These are phyloP conservation scores for Aphaenogaster rudis DNA, from an alignment of 1,140 invertebrate genomes.

Conservation along the genomic window DNA sequence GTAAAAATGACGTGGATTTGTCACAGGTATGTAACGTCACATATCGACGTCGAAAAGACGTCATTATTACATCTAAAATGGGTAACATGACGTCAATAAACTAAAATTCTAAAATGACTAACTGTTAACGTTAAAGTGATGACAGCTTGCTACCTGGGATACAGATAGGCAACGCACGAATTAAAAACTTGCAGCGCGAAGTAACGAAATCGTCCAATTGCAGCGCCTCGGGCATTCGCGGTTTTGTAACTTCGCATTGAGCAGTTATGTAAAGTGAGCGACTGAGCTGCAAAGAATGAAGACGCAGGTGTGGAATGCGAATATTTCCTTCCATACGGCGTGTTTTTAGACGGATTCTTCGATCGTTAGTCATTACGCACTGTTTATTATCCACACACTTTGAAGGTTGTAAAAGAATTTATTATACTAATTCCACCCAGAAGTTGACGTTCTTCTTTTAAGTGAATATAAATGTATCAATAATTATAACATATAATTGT, in stretches of 20 bases:
- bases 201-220: not conserved
- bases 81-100: too few relatives aligned
- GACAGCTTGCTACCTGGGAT: not conserved
- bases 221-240: not conserved
- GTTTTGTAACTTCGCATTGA: slow-evolving; percentile 29
- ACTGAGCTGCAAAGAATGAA: not conserved
- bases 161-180: not conserved
- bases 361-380: slow-evolving; percentile 6
- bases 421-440: not conserved
- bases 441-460: not conserved
- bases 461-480: not conserved
- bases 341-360: not conserved
- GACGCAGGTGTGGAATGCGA: not conserved
- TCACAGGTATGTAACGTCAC: too few relatives aligned
- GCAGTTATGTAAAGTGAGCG: slow-evolving; percentile 48
- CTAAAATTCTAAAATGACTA: too few relatives aligned
- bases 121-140: too few relatives aligned
- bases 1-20: too few relatives aligned
- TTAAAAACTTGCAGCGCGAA: not conserved
- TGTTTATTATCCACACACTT: not conserved
- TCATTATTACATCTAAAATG: too few relatives aligned
- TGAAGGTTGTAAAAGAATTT: not conserved
- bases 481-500: not conserved
- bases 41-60: too few relatives aligned
- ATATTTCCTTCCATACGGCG: not conserved